Percentiles rank a stretch among this genome's conserved stretches.
phyloP scores from a whole-genome alignment of 1,140 invertebrate genomes.

The Halictus rubicundus region DNA sequence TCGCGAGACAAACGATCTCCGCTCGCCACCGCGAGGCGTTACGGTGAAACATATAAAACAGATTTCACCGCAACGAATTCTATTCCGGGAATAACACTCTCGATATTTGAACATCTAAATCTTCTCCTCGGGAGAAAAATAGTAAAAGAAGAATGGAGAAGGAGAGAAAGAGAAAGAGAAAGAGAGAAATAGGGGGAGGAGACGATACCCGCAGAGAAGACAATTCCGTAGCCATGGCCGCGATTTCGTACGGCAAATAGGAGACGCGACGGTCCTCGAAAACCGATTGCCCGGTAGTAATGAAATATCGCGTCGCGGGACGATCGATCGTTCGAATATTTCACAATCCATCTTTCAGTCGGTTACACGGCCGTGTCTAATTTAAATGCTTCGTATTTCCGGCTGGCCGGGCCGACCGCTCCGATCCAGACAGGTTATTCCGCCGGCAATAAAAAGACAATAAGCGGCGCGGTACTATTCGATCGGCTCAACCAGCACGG shows the following conservation, averaged over 20 bases:
- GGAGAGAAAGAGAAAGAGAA: too few species aligned
- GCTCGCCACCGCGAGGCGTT: neutral
- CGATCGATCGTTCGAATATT: slow-evolving; percentile 29
- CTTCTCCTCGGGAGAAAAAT: neutral
- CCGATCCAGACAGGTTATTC: slow-evolving; percentile 44
- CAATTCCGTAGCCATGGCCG: too few species aligned
- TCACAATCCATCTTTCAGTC: slow-evolving; percentile 31
- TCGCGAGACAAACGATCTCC: slow-evolving; percentile 31
- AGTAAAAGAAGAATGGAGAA: neutral
- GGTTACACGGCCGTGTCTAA: slow-evolving; percentile 40
- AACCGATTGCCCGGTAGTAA: slow-evolving; percentile 38
- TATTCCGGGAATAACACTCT: neutral
- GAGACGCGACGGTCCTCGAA: neutral
- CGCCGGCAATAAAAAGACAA: slow-evolving; percentile 44
- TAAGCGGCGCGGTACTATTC: slow-evolving; percentile 19
- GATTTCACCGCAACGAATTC: neutral
- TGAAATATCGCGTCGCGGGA: slow-evolving; percentile 37
- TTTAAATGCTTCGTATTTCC: slow-evolving; percentile 40
- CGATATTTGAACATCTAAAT: neutral
- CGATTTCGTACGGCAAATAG: slow-evolving; percentile 43
- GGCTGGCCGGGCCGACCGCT: neutral
- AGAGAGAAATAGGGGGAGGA: too few species aligned
- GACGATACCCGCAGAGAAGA: too few species aligned
- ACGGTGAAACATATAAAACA: neutral
- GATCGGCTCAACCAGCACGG: neutral